phyloP scores from a whole-genome alignment of 2,888 invertebrate species.

The Lypha dubia region DNA sequence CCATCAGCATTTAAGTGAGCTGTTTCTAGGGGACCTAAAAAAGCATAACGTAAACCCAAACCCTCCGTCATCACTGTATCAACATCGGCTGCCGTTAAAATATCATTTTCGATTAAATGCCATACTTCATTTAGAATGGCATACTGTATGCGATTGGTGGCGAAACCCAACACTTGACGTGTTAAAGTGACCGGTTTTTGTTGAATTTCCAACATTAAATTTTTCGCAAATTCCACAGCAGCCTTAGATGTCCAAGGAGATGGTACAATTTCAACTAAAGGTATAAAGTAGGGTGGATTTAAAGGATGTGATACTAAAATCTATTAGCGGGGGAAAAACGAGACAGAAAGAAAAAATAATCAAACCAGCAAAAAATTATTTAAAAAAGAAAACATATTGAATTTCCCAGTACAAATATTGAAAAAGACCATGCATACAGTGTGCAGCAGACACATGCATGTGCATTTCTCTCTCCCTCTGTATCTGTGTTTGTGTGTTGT shows the following conservation, averaged over 20 bases:
- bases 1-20: conserved; percentile 97
- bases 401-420: conserved; percentile 28
- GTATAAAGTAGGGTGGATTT: conserved; percentile 98
- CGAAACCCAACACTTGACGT: conserved; percentile 95
- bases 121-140: conserved; percentile 96
- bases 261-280: conserved; percentile 96
- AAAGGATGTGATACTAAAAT: conserved; percentile 93
- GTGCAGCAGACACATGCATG: not conserved
- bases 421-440: conserved; percentile 5
- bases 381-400: conserved; percentile 42
- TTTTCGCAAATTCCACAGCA: conserved; percentile 88
- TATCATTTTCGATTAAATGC: conserved; percentile 91
- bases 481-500: not conserved
- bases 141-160: conserved; percentile 96
- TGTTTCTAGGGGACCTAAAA: conserved; percentile 96
- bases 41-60: conserved; percentile 96
- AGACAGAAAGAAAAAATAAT: not conserved
- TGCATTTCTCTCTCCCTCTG: not conserved
- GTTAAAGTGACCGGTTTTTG: conserved; percentile 94
- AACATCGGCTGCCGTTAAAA: conserved; percentile 92
- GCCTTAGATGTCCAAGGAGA: conserved; percentile 94
- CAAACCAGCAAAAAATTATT: conserved; percentile 3
- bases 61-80: conserved; percentile 97
- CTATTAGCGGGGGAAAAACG: conserved; percentile 70
- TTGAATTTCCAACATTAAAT: conserved; percentile 92